Evolutionary conservation across 2,113 vertebrate genomes (phyloP), one percentile per base, ranked within the genome.

Genomic region (Chlamydotis undulata): DNA sequence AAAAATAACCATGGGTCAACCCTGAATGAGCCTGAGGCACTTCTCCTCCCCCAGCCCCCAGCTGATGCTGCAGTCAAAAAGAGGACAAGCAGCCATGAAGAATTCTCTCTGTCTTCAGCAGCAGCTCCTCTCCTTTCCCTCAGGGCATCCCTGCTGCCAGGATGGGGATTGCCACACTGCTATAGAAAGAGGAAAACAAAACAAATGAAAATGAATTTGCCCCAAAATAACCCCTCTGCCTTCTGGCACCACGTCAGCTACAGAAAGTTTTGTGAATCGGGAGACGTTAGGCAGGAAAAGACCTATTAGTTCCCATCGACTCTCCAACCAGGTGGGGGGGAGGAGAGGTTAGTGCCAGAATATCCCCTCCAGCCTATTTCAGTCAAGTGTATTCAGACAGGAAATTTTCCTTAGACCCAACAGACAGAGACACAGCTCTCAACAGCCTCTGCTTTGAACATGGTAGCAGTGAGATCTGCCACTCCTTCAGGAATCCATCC

Each of bases 1-100:
- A 98, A 98, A 98, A 98, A 98, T 98, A 98, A 90, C 94, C 37
- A 13, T 76, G 56, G 96, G 96, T 97, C 97, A 97, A 92, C 83
- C 87, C 83, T 79, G 89, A 97, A 89, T 76, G 68, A 88, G 80
- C 75, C 82, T 16, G 35, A 83, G 83, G 91, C 87, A n/a, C 50
- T 49, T 77, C 89, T 91, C 76, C 79, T 93, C 71, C 79, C 47
- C 55, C 89, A 65, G 31, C 53, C 89, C 94, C 65, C 92, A 88
- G 80, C 84, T 93, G 87, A 84, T 94, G 93, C 81, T 6, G 59
- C 89, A 91, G 53, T 92, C 94, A 94, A 53, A 39, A 83, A 74
- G 85, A 94, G 94, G 95, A 95, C 94, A 79, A 85, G 78, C 82
- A 80, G 23, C 63, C 67, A 82, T 60, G 90, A 94, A 92, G 93